These are phyloP conservation scores for Oscheius sp. DNA, from an alignment of 2,888 invertebrate genomes.

Conservation along the genomic window DNA sequence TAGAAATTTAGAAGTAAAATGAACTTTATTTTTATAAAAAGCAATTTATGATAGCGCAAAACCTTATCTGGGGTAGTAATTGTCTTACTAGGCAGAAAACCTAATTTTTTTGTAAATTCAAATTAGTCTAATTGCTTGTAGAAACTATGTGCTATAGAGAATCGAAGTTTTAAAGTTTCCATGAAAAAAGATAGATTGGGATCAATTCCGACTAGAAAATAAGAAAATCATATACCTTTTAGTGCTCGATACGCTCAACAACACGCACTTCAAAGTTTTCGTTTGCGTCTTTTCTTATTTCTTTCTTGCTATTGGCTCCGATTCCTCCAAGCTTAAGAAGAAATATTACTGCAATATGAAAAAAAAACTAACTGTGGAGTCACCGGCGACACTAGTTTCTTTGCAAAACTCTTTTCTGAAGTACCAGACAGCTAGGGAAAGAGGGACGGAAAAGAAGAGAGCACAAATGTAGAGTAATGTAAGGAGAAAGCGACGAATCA, in stretches of 20 bases:
- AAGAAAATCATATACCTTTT: background rate
- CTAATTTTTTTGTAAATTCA: no score
- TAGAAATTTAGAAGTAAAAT: no score
- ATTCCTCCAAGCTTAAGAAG: constrained; percentile 22
- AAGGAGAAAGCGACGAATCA: constrained; percentile 19
- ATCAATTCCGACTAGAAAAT: background rate
- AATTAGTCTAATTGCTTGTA: no score
- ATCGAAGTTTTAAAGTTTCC: no score
- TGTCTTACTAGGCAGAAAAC: no score
- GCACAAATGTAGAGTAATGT: constrained; percentile 50
- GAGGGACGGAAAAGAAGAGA: constrained; percentile 64
- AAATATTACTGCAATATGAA: background rate
- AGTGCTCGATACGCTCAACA: constrained; percentile 24
- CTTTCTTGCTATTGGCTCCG: constrained; percentile 4
- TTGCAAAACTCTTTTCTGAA: constrained; percentile 63
- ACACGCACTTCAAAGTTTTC: constrained; percentile 31
- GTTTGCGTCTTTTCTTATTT: constrained; percentile 22
- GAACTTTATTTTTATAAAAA: no score
- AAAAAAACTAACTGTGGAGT: constrained; percentile 44
- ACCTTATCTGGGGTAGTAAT: no score
- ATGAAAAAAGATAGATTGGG: no score
- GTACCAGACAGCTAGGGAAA: constrained; percentile 67
- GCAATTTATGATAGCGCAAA: no score
- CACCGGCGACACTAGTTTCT: constrained; percentile 67
- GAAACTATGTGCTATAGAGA: no score